Evolutionary conservation across 1,140 invertebrate species (phyloP).

Genomic region (Hylyphantes graminicola): DNA sequence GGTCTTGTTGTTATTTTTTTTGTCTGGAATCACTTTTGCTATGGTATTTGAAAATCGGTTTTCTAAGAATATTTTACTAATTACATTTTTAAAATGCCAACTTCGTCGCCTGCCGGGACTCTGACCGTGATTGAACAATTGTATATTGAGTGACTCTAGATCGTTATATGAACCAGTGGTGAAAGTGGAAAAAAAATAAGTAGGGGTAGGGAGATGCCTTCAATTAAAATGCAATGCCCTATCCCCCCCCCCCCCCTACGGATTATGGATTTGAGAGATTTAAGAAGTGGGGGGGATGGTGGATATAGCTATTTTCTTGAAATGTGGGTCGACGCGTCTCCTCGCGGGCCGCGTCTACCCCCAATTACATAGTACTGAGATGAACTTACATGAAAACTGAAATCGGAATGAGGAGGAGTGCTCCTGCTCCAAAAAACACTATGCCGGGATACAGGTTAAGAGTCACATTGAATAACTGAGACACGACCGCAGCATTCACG

Average conservation of each 20-base stretch:
- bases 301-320: background rate
- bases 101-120: too few species aligned
- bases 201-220: background rate
- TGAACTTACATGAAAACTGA: constrained; percentile 13
- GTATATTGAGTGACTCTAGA: too few species aligned
- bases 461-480: constrained; percentile 28
- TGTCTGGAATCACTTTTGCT: too few species aligned
- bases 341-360: too few species aligned
- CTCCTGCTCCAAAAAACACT: constrained; percentile 10
- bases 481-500: background rate
- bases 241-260: background rate
- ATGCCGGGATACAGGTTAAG: constrained; percentile 16
- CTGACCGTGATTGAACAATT: too few species aligned
- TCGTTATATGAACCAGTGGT: too few species aligned
- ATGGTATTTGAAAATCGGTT: too few species aligned
- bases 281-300: background rate
- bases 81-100: too few species aligned
- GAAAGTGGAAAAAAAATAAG: background rate
- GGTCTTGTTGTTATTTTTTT: too few species aligned
- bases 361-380: background rate
- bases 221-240: background rate
- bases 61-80: too few species aligned
- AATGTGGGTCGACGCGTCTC: background rate
- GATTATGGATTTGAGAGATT: background rate
- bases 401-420: background rate